A percentile compares a stretch with the other conserved stretches of the same genome.
Conservation (phyloP, 2,113 vertebrate species). For the Gymnobelideus leadbeateri region DNA sequence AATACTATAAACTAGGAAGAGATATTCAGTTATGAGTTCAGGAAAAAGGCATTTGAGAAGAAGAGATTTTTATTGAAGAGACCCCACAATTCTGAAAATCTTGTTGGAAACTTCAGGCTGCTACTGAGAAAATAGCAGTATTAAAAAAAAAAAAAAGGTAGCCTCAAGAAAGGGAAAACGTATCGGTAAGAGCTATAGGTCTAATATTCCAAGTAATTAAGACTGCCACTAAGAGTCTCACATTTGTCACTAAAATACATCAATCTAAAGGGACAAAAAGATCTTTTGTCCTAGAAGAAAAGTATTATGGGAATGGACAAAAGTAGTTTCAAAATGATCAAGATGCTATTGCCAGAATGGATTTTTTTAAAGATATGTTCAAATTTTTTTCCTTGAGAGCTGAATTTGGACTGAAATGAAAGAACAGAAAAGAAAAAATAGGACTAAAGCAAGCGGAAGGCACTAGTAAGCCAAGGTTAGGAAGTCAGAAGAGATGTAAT, state of each 20-base stretch:
- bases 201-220: background rate
- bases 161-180: background rate
- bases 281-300: background rate
- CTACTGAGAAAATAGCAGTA: background rate
- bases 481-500: background rate
- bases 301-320: background rate
- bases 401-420: background rate
- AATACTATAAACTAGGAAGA: background rate
- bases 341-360: background rate
- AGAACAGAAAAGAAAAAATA: background rate
- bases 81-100: background rate
- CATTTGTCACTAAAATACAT: background rate
- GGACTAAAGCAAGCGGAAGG: background rate
- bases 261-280: background rate
- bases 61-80: background rate
- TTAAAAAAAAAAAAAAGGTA: background rate
- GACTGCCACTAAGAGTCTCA: background rate
- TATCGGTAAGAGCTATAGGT: background rate
- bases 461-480: background rate
- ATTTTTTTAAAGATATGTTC: background rate
- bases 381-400: background rate
- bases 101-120: background rate
- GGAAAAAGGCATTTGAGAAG: background rate
- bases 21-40: background rate
- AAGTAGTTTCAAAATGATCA: background rate